Base-by-base conservation (phyloP, 1,140 invertebrate genomes). In the Colletes latitarsis region DNA sequence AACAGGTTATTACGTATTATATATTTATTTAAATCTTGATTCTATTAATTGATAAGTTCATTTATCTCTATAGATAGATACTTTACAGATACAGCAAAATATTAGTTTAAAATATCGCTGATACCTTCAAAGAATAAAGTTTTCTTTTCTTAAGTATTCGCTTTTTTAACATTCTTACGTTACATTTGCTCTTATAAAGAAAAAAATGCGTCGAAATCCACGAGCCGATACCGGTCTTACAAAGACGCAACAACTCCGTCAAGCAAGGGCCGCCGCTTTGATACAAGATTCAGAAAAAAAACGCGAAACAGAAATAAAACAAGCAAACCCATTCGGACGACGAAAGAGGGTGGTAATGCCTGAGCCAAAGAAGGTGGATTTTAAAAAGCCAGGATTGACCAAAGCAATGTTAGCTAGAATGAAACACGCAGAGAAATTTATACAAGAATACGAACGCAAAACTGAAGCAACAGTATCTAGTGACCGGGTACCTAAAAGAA, bases 331-430 rank as follows among this genome's bases (percentile, higher is more conserved):
- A 17, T 39, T 49, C 1, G 64, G 21, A 43, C 55, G 30, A 9
- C 81, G 39, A 4, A 71, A 17, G 10, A 46, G 49, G 52, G 0
- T 14, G 2, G 4, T 41, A 10, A 30, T 1, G 66, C 85, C 3
- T n/a, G 75, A 83, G 4, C 89, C 89, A 5, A 89, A 82, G 14
- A 90, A 73, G 39, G 63, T 91, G 0, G 85, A 90, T 0, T 91
- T 91, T 30, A 68, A 41, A 4, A 87, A 69, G n/a, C 91, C 90
- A 0, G 39, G 46, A 0, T 55, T 89, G 83, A 92, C 90, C 0
- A 90, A 88, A 49, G 69, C 90, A 4, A 91, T 92, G 90, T 4
- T 86, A 15, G 85, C 86, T 15, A 85, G 88, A 19, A 3, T 89
- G 6, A 86, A 90, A 63, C 81, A 87, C 8, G 85, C 83, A 21